A percentile compares a stretch with the other conserved stretches of the same genome.
These are phyloP conservation scores for Cynocephalus volans DNA, from an alignment of 2,113 vertebrate genomes.

Conservation along the genomic window DNA sequence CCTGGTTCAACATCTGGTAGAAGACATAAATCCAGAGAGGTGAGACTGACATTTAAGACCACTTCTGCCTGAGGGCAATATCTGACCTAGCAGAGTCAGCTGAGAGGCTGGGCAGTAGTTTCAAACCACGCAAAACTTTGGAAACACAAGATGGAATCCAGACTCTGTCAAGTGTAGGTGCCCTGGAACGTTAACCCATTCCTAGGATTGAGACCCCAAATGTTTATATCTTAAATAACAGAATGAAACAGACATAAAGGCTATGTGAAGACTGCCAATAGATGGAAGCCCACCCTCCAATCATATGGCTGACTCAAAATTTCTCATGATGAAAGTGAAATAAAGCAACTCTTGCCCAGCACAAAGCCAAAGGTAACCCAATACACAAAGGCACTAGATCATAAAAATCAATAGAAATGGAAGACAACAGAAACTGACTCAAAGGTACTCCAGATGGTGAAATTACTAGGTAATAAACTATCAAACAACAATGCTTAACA, in stretches of 20 bases:
- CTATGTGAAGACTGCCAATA: not conserved
- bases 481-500: not conserved
- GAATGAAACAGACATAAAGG: not conserved
- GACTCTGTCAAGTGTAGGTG: not conserved
- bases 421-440: not conserved
- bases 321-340: not conserved
- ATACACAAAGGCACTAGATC: not conserved
- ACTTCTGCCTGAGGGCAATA: not conserved
- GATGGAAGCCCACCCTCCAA: not conserved
- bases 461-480: not conserved
- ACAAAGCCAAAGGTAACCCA: not conserved
- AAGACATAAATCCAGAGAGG: not conserved
- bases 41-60: not conserved
- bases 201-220: not conserved
- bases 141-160: not conserved
- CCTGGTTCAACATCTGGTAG: not conserved
- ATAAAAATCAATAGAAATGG: not conserved
- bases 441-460: not conserved
- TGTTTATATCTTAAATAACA: not conserved
- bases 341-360: not conserved
- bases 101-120: not conserved
- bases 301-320: not conserved
- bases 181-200: not conserved
- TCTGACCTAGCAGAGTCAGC: not conserved
- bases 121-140: not conserved